These are phyloP conservation scores for Channa maculata DNA, from an alignment of 2,113 vertebrate species.

Conservation along the genomic window DNA sequence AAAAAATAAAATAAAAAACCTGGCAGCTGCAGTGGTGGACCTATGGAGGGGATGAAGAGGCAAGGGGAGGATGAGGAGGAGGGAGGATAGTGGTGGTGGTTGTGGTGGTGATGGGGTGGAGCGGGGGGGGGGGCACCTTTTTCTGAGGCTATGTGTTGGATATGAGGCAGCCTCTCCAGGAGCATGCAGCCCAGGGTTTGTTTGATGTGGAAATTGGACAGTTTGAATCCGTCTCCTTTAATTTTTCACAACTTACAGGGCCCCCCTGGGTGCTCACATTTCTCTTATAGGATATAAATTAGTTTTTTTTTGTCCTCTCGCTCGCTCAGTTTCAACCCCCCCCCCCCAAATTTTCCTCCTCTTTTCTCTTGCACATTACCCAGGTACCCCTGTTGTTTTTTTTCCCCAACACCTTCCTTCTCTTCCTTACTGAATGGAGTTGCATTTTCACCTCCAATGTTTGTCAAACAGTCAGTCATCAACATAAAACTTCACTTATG, in stretches of 20 bases:
- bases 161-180: conserved; percentile 97
- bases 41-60: conserved; percentile 71
- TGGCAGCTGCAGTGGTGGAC: conserved; percentile 84
- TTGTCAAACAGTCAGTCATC: conserved; percentile 81
- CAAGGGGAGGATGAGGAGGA: conserved; percentile 36
- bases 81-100: too few species aligned
- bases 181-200: conserved; percentile 91
- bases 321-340: conserved; percentile 62
- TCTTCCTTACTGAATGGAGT: conserved; percentile 58
- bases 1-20: conserved; percentile 47
- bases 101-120: conserved; percentile 51
- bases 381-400: conserved; percentile 54
- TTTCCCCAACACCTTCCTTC: conserved; percentile 15
- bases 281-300: conserved; percentile 92
- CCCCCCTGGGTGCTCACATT: conserved; percentile 91
- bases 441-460: conserved; percentile 70
- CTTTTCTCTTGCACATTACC: conserved; percentile 60
- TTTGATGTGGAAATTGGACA: conserved; percentile 99
- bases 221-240: conserved; percentile 99
- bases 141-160: conserved; percentile 84
- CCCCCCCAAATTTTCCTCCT: conserved; percentile 29
- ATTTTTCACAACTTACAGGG: conserved; percentile 99
- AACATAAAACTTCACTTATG: conserved; percentile 82
- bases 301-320: conserved; percentile 81
- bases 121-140: conserved; percentile 83